Evolutionary conservation across 2,113 vertebrate species (phyloP).

Genomic region (Muntiacus muntjak): DNA sequence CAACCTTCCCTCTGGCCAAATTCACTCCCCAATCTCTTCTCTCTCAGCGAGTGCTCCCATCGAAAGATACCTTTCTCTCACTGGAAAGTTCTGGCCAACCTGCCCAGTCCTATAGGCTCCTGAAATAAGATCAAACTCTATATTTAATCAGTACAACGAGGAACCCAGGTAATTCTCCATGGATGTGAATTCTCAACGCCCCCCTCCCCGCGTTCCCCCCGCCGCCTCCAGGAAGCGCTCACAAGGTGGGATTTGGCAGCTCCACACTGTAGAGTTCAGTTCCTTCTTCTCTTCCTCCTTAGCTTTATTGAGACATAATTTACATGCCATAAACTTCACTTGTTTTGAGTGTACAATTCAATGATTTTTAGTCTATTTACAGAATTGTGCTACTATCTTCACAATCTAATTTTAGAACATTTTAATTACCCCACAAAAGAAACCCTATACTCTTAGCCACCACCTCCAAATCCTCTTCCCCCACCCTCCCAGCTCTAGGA

Average conservation of each 20-base stretch:
- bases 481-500: too few relatives aligned
- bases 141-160: not conserved
- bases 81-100: not conserved
- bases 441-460: too few relatives aligned
- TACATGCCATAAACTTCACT: not conserved
- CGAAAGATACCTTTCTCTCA: not conserved
- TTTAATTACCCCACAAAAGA: not conserved
- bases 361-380: slow-evolving; percentile 31
- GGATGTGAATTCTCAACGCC: not conserved
- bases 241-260: not conserved
- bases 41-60: not conserved
- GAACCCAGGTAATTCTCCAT: not conserved
- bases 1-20: not conserved
- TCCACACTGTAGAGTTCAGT: not conserved
- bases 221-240: not conserved
- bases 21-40: not conserved
- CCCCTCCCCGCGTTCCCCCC: accelerated
- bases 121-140: not conserved
- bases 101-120: not conserved
- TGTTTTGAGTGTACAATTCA: not conserved
- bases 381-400: not conserved
- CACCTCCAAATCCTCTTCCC: too few relatives aligned
- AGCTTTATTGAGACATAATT: not conserved
- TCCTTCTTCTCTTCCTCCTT: not conserved
- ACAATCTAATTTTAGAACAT: not conserved